Conservation (phyloP, 2,797 vertebrate species). For the Falco naumanni region DNA sequence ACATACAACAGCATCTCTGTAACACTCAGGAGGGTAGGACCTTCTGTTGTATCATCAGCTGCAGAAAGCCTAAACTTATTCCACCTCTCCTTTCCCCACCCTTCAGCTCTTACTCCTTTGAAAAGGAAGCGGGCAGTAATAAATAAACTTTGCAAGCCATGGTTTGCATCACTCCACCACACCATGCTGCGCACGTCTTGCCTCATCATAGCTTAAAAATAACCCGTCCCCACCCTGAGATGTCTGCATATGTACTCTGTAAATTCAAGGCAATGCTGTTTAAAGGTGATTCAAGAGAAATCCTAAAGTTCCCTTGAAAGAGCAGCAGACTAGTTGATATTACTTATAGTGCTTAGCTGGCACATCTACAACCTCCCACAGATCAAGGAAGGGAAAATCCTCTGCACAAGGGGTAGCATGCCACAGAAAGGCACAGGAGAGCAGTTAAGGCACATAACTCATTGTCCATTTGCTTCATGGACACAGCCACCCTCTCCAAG, state of each 20-base stretch:
- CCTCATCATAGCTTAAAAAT: not conserved
- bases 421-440: not conserved
- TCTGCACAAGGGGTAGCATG: not conserved
- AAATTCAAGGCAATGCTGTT: not conserved
- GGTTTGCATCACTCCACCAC: not conserved
- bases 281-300: not conserved
- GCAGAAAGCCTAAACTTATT: not conserved
- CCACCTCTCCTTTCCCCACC: not conserved
- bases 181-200: not conserved
- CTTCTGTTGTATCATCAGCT: not conserved
- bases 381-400: not conserved
- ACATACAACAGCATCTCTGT: not conserved
- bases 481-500: not conserved
- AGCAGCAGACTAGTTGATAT: not conserved
- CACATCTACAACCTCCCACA: not conserved
- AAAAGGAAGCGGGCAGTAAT: not conserved
- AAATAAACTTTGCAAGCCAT: not conserved
- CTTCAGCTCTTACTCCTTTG: not conserved
- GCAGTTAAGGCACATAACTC: not conserved
- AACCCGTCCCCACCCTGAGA: not conserved
- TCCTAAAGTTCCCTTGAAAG: not conserved
- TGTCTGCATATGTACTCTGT: not conserved
- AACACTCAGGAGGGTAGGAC: not conserved
- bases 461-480: not conserved
- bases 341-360: not conserved